phyloP scores from a whole-genome alignment of 2,113 vertebrate genomes.

The Apodemus sylvaticus region DNA sequence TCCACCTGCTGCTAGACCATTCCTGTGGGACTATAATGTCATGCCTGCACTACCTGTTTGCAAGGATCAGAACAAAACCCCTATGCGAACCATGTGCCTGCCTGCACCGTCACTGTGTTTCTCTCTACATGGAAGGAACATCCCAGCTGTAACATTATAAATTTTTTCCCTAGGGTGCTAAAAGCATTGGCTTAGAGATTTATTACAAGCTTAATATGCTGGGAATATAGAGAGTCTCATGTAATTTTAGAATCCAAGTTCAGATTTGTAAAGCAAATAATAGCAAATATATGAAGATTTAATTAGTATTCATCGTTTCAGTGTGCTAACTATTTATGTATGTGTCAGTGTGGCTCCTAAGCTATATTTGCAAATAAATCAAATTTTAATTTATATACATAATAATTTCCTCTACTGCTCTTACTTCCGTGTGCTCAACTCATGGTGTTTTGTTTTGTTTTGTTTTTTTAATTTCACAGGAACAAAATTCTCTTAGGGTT shows the following conservation, averaged over 20 bases:
- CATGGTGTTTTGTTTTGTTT: too few relatives aligned
- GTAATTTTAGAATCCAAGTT: conserved; percentile 51
- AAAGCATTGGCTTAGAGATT: conserved; percentile 22
- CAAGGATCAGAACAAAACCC: not conserved
- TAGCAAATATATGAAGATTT: conserved; percentile 37
- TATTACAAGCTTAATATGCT: not conserved
- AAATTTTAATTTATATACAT: conserved; percentile 17
- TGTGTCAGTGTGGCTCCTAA: not conserved
- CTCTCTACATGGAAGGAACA: not conserved
- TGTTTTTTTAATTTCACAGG: not conserved
- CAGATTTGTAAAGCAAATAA: conserved; percentile 31
- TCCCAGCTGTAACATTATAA: not conserved
- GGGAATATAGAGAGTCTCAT: conserved; percentile 24
- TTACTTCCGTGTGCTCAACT: not conserved
- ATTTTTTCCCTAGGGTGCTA: conserved; percentile 14
- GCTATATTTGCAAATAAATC: conserved; percentile 43
- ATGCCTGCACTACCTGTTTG: not conserved
- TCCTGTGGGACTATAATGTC: not conserved
- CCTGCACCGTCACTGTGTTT: not conserved
- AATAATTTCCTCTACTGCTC: not conserved
- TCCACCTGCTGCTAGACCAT: not conserved
- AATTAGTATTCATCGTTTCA: not conserved
- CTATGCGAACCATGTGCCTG: not conserved
- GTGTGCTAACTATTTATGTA: not conserved
- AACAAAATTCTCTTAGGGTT: conserved; percentile 29